Evolutionary conservation across 1,140 invertebrate species (phyloP).

Genomic region (Bactericera cockerelli): DNA sequence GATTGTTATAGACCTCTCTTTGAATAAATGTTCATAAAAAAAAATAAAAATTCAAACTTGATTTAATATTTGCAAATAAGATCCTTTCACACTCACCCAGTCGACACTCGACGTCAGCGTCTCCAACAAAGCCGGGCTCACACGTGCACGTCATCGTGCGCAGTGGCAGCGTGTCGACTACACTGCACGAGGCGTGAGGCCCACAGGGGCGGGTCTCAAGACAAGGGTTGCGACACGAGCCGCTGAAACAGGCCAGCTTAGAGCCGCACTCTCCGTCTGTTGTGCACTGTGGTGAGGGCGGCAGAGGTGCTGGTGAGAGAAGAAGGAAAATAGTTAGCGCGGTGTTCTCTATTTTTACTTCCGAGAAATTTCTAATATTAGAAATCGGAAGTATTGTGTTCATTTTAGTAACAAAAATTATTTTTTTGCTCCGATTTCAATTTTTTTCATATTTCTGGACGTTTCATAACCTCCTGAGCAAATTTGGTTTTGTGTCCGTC

Average conservation of each 20-base stretch:
- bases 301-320: slow-evolving; percentile 32
- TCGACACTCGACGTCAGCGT: slow-evolving; percentile 64
- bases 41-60: no score
- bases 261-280: slow-evolving; percentile 70
- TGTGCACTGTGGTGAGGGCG: slow-evolving; percentile 48
- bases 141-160: slow-evolving; percentile 77
- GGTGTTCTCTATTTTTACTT: no score
- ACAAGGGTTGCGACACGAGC: slow-evolving; percentile 69
- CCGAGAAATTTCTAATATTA: no score
- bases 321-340: slow-evolving; percentile 2
- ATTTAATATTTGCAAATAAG: no score
- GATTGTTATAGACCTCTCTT: no score
- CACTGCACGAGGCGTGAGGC: slow-evolving; percentile 55
- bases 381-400: no score
- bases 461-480: no score
- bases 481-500: no score
- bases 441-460: no score
- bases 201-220: slow-evolving; percentile 61
- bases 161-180: slow-evolving; percentile 68
- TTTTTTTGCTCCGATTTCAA: no score
- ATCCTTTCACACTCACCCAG: slow-evolving; percentile 56
- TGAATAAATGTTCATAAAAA: no score
- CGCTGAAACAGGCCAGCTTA: slow-evolving; percentile 64
- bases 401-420: no score
- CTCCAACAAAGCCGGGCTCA: slow-evolving; percentile 58